phyloP scores from a whole-genome alignment of 2,888 invertebrate species.

The Mesochorus sp. region DNA sequence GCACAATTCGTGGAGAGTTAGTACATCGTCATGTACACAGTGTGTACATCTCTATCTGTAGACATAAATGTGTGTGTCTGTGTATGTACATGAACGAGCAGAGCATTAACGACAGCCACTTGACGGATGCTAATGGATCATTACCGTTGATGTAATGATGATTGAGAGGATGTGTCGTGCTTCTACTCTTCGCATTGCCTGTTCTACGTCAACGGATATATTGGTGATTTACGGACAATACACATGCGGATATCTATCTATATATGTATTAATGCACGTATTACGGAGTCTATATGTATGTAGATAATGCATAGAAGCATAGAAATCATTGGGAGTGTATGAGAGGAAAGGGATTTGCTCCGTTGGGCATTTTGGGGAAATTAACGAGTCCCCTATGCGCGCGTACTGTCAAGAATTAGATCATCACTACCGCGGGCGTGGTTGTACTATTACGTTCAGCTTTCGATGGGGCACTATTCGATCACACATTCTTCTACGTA shows the following conservation, averaged over 20 bases:
- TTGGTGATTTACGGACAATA: constrained; percentile 7
- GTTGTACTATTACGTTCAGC: constrained; percentile 20
- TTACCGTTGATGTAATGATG: constrained; percentile 77
- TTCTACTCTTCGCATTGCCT: constrained; percentile 50
- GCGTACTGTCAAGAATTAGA: constrained; percentile 52
- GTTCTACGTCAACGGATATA: constrained; percentile 39
- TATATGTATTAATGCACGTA: constrained; percentile 2
- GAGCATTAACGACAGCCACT: constrained; percentile 76
- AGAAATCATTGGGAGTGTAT: constrained; percentile 24
- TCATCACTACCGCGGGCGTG: constrained; percentile 38
- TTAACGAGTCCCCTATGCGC: constrained; percentile 31
- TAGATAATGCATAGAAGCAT: constrained; percentile 22
- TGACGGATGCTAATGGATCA: constrained; percentile 78
- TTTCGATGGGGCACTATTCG: constrained; percentile 30
- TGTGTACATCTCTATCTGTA: not conserved
- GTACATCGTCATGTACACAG: constrained; percentile 31
- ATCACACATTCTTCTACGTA: constrained; percentile 13
- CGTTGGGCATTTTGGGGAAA: constrained; percentile 40
- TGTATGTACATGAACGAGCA: constrained; percentile 39
- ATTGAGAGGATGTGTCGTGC: constrained; percentile 75
- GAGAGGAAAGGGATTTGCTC: not conserved
- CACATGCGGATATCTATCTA: not conserved
- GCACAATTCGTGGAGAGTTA: constrained; percentile 33
- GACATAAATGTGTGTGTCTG: not conserved
- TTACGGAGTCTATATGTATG: not conserved